These are phyloP conservation scores for Sinella curviseta DNA, from an alignment of 1,140 invertebrate species.

Conservation along the genomic window DNA sequence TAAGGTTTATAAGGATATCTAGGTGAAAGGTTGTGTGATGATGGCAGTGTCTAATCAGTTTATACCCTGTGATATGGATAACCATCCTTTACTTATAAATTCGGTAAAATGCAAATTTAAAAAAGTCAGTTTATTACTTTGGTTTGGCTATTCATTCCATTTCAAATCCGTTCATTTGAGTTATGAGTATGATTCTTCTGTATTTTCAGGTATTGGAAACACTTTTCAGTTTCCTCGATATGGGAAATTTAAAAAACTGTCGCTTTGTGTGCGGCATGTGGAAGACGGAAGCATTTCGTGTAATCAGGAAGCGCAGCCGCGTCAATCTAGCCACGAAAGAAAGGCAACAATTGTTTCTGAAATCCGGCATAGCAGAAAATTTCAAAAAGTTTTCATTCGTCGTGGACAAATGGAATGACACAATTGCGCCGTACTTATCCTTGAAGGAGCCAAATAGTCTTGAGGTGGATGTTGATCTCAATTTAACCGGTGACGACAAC, in stretches of 20 bases:
- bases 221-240: background rate
- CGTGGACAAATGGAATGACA: background rate
- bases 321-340: background rate
- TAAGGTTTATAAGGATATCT: no score
- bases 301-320: background rate
- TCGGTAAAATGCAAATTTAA: no score
- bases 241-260: background rate
- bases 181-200: background rate
- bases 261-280: background rate
- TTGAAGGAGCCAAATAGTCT: background rate
- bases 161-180: background rate
- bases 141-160: background rate
- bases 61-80: no score
- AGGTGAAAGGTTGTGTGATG: no score
- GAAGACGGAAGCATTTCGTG: background rate
- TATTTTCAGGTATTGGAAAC: background rate
- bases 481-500: background rate
- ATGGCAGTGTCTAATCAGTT: no score
- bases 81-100: no score
- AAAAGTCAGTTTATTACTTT: no score
- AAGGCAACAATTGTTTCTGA: background rate
- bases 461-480: background rate
- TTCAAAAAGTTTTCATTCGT: background rate
- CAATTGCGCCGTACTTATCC: background rate
- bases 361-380: background rate